These are phyloP conservation scores for Formica selysi DNA, from an alignment of 1,140 invertebrate genomes.

Conservation along the genomic window DNA sequence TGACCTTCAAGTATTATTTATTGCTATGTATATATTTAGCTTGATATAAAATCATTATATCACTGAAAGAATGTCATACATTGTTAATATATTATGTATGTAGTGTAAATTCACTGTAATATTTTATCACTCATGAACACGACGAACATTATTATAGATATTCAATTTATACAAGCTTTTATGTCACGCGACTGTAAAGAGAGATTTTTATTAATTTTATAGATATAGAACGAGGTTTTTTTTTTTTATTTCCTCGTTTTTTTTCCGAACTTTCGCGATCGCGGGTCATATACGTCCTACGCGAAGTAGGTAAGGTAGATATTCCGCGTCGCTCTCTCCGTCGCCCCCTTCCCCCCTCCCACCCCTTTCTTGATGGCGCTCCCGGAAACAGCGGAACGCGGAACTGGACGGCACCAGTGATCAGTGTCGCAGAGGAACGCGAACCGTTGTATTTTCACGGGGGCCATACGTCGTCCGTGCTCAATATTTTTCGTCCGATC, in stretches of 20 bases:
- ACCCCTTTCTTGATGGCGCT: constrained; percentile 11
- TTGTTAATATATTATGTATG: not conserved
- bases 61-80: not conserved
- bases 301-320: constrained; percentile 4
- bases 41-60: not conserved
- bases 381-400: constrained; percentile 72
- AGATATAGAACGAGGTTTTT: not conserved
- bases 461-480: constrained; percentile 55
- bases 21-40: not conserved
- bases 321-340: constrained; percentile 22
- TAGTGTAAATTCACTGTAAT: too few relatives aligned
- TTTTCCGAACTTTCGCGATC: not conserved
- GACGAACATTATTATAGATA: not conserved
- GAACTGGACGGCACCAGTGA: constrained; percentile 51
- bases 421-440: constrained; percentile 63
- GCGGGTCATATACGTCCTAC: not conserved
- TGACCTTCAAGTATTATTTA: not conserved
- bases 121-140: not conserved
- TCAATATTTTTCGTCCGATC: constrained; percentile 49
- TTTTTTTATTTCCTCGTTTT: not conserved
- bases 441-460: constrained; percentile 72
- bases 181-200: too few relatives aligned
- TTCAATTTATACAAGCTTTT: not conserved
- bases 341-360: constrained; percentile 20
- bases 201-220: too few relatives aligned